Base-by-base conservation (phyloP, 2,888 invertebrate genomes). In the Acanthoscelides obtectus region DNA sequence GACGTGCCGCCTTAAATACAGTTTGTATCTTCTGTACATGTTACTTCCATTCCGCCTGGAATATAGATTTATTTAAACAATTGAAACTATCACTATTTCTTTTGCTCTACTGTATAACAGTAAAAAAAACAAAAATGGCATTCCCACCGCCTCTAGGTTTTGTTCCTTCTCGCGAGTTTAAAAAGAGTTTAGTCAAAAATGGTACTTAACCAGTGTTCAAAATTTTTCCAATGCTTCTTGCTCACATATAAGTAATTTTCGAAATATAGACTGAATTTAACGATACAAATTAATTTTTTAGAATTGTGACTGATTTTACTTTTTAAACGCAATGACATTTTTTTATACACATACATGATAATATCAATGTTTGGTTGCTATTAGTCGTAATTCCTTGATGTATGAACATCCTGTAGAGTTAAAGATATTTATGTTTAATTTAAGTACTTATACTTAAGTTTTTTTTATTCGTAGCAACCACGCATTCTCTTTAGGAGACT, bases 201-300 rank as follows among this genome's bases (percentile, higher is more conserved):
- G 20, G 66, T 66, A 66, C 66, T 66, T 66, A 66, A 66, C 66
- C 66, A 66, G 66, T 66, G 21, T 21, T 66, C 20, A 21, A 22
- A 27, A 27, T 21, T 27, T 27, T 25, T 68, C 25, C 22, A 25
- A 20, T 70, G 71, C 71, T 66, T 73, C 20, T 63, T 74, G 70
- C 71, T 72, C 65, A 68, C 72, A 70, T 68, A 66, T 73, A 70
- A 66, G 69, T 68, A 72, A 69, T 71, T 73, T 72, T 72, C 73
- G 73, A 77, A 75, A 77, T 73, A 80, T 81, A 83, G 83, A 83
- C 83, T 83, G 83, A 83, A 80, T 78, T 80, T 45, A 78, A 78
- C 78, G 75, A 81, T 78, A 79, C 79, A 79, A 78, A 79, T 80
- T 79, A 80, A 81, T 82, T 80, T 80, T 80, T 80, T 77, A 80